These are phyloP conservation scores for Conops quadrifasciatus DNA, from an alignment of 2,888 invertebrate species.

Conservation along the genomic window DNA sequence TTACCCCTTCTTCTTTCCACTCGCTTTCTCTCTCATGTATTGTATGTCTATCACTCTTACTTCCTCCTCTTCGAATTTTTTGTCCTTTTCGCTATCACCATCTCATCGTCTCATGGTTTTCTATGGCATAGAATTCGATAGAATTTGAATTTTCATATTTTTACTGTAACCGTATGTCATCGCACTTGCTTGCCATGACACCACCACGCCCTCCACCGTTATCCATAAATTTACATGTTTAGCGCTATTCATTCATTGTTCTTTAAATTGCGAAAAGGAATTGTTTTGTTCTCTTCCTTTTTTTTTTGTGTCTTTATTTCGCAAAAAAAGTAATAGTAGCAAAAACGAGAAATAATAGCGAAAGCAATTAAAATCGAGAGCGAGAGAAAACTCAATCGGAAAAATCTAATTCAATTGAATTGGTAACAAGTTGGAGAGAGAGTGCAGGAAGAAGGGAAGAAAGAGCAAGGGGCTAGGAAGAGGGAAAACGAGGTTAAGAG, in stretches of 20 bases:
- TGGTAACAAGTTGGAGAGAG: constrained; percentile 43
- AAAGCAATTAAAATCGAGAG: constrained; percentile 62
- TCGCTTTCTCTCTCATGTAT: too few relatives aligned
- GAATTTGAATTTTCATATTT: too few relatives aligned
- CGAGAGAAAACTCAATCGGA: constrained; percentile 62
- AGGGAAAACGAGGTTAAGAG: constrained; percentile 10
- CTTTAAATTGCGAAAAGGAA: constrained; percentile 16
- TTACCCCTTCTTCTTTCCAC: too few relatives aligned
- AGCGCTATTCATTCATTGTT: constrained; percentile 32
- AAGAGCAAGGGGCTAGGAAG: too few relatives aligned
- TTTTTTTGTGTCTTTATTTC: neutral
- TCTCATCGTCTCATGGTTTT: too few relatives aligned
- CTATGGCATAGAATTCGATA: too few relatives aligned
- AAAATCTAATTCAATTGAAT: constrained; percentile 63
- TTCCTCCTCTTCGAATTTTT: too few relatives aligned
- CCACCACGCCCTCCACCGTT: neutral
- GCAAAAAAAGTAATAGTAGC: constrained; percentile 2
- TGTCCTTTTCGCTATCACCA: too few relatives aligned
- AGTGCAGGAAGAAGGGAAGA: constrained; percentile 54
- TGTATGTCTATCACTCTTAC: too few relatives aligned
- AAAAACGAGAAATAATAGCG: constrained; percentile 41
- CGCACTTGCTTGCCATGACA: neutral
- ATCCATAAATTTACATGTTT: neutral
- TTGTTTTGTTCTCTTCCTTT: neutral
- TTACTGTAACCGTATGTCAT: too few relatives aligned